Evolutionary conservation across 2,888 invertebrate genomes (phyloP), one percentile per base, ranked within the genome.

Genomic region (Smittia sp.): DNA sequence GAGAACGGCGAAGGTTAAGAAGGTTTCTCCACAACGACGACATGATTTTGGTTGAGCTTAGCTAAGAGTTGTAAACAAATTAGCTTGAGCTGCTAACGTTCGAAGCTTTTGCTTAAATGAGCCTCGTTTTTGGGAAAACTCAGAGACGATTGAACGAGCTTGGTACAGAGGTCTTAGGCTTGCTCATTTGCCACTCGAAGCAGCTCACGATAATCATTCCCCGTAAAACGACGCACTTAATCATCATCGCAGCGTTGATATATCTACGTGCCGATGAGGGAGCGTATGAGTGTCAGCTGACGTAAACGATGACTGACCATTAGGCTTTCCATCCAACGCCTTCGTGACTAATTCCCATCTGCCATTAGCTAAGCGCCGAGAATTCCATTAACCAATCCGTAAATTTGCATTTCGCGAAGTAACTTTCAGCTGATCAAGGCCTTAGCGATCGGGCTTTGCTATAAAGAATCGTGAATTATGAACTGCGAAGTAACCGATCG

Each of bases 201-300:
- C n/a, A 32, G 9, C 32, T 3, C 32, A 32, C 32, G 32, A 32
- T 32, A 3, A 32, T 32, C 32, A 32, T 32, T 32, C 9, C n/a
- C n/a, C n/a, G n/a, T 32, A 32, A 46, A 46, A 46, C 46, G n/a
- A 46, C 46, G 46, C 46, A 46, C 46, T 46, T 46, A 46, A n/a
- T 46, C 46, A 46, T 46, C 46, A 46, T n/a, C n/a, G n/a, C n/a
- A n/a, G 2, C 46, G n/a, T 46, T 46, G 13, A 15, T 11, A 2
- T 46, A 46, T 46, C 15, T 15, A n/a, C 46, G 46, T 32, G 3
- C 9, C 46, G 3, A n/a, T n/a, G 15, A 46, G 46, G 46, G 15
- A 39, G 39, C 39, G 39, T 9, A 13, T 46, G 46, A 46, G 46
- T n/a, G 2, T 46, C 2, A 46, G 46, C 46, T 46, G 46, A 46